phyloP scores from a whole-genome alignment of 2,888 invertebrate genomes.

The Pyralis farinalis region DNA sequence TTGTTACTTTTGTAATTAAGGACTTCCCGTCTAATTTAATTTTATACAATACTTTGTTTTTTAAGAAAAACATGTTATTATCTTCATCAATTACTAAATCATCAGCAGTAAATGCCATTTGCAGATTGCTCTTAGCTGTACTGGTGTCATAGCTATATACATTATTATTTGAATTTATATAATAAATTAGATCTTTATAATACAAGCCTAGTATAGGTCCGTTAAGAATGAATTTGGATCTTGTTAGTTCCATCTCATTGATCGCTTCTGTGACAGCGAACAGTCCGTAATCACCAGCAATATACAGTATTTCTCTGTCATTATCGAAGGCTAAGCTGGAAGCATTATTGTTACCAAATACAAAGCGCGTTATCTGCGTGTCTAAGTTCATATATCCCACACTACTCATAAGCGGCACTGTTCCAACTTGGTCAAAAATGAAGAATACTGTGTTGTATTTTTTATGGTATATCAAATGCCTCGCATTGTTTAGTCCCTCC shows the following conservation, averaged over 20 bases:
- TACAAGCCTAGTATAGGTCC: slow-evolving; percentile 52
- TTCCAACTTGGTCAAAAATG: slow-evolving; percentile 46
- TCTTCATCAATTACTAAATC: slow-evolving; percentile 55
- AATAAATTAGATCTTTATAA: slow-evolving; percentile 54
- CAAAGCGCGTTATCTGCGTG: slow-evolving; percentile 36
- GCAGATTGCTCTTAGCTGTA: slow-evolving; percentile 34
- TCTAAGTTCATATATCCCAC: slow-evolving; percentile 49
- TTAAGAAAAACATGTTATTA: slow-evolving; percentile 53
- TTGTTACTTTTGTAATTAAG: not conserved
- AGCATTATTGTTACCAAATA: slow-evolving; percentile 59
- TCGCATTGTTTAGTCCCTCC: slow-evolving; percentile 55
- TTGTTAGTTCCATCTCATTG: slow-evolving; percentile 39
- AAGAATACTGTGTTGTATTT: slow-evolving; percentile 61
- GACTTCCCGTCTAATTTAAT: slow-evolving; percentile 50
- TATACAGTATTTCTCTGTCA: slow-evolving; percentile 46
- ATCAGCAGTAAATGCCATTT: slow-evolving; percentile 46
- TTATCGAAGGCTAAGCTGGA: slow-evolving; percentile 57
- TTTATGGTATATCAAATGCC: slow-evolving; percentile 45
- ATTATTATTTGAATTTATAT: slow-evolving; percentile 40
- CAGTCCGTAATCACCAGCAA: slow-evolving; percentile 57
- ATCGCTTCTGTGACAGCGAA: slow-evolving; percentile 47
- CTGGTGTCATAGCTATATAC: slow-evolving; percentile 55
- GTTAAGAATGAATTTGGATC: slow-evolving; percentile 49
- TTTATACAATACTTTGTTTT: slow-evolving; percentile 42
- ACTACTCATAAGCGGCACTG: slow-evolving; percentile 30